Evolutionary conservation across 1,140 invertebrate genomes (phyloP), one percentile per base, ranked within the genome.

Genomic region (Protaetia brevitarsis): DNA sequence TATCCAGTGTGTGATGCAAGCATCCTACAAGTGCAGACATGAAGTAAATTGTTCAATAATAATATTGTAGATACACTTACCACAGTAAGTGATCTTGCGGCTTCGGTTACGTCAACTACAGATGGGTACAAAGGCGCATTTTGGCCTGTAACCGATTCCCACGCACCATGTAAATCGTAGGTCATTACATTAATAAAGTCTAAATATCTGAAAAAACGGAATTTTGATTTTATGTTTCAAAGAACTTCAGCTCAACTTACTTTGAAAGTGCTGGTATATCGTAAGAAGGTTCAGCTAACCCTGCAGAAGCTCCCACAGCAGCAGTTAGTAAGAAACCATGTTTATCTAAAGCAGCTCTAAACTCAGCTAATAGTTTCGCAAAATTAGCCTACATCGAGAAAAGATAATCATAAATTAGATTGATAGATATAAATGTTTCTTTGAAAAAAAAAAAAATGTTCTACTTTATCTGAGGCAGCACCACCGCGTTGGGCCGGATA

Each of bases 401-500:
- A 10, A 27, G 11, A n/a, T n/a, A n/a, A n/a, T n/a, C 0, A 21
- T 45, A 6, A 45, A 3, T 8, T 3, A 21, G 3, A 45, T 7
- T 16, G n/a, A 27, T 30, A 28, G 29, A 13, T 13, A 19, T 13
- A 19, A 7, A 16, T 4, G 2, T 19, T 45, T 3, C 8, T 45
- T 13, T 45, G n/a, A n/a, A n/a, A n/a, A n/a, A n/a, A n/a, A n/a
- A n/a, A n/a, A n/a, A n/a, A 2, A 19, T 45, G 16, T 19, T 45
- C 6, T 28, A 28, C 83, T 66, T 45, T 79, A 66, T 82, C 80
- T 2, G 77, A 74, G 2, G 83, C 63, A 4, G 80, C 78, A 1
- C 87, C 85, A 51, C 89, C 88, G 37, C 89, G 77, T 69, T 87
- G 84, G n/a, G 79, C 83, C 0, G 90, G 91, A 72, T 92, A 92